Percentiles rank a stretch among this genome's conserved stretches.
Evolutionary conservation across 2,113 vertebrate species (phyloP).

Genomic region (Brachypodius melanocephalos): DNA sequence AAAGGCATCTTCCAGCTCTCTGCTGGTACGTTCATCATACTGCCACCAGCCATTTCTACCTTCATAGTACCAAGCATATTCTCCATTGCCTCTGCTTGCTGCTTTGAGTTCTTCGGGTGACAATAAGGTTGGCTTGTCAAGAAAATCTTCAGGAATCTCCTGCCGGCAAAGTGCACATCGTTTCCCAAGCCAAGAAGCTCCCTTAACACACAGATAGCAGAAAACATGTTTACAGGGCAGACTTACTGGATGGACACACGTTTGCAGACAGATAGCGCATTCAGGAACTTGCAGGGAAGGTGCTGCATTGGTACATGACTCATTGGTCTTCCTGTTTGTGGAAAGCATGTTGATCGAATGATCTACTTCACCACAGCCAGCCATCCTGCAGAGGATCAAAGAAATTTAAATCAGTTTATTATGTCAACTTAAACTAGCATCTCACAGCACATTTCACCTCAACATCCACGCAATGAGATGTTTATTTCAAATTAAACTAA

Average conservation of each 20-base stretch:
- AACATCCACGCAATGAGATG: background rate
- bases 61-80: slow-evolving; percentile 96
- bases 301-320: slow-evolving; percentile 75
- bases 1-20: slow-evolving; percentile 93
- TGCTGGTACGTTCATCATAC: slow-evolving; percentile 93
- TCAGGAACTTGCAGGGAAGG: slow-evolving; percentile 84
- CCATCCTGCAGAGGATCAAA: slow-evolving; percentile 81
- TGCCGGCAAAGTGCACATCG: slow-evolving; percentile 93
- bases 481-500: background rate
- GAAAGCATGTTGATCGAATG: slow-evolving; percentile 81
- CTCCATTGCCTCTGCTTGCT: slow-evolving; percentile 81
- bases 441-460: background rate
- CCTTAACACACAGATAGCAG: slow-evolving; percentile 96
- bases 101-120: slow-evolving; percentile 93
- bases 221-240: slow-evolving; percentile 96
- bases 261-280: slow-evolving; percentile 96
- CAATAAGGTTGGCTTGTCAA: slow-evolving; percentile 90
- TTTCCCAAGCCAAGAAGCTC: slow-evolving; percentile 97
- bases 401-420: background rate
- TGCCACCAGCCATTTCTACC: slow-evolving; percentile 99
- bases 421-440: background rate
- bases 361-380: slow-evolving; percentile 87
- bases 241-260: slow-evolving; percentile 90
- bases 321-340: slow-evolving; percentile 81
- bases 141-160: slow-evolving; percentile 95